phyloP scores from a whole-genome alignment of 2,888 invertebrate genomes.

The Lepidocyrtoides sp. region DNA sequence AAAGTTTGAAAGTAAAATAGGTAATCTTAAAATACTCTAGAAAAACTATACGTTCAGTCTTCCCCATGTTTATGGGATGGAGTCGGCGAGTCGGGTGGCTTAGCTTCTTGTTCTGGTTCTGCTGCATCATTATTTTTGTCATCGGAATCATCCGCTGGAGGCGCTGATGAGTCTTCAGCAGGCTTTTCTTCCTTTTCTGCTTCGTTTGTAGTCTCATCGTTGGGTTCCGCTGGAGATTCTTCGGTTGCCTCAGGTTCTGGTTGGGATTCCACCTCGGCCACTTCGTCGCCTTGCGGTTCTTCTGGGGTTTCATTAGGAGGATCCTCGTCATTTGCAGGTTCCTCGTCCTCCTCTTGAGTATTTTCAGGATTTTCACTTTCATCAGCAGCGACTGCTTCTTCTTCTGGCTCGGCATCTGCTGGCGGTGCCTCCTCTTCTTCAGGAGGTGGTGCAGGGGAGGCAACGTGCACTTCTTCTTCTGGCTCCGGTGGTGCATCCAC shows the following conservation, averaged over 20 bases:
- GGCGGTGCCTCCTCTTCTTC: neutral
- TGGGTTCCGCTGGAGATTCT: neutral
- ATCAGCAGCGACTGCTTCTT: neutral
- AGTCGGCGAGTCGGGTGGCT: conserved; percentile 39
- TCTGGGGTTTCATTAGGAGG: conserved; percentile 2
- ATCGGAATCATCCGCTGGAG: neutral
- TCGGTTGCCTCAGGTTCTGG: neutral
- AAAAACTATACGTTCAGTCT: conserved; percentile 56
- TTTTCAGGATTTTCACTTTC: conserved; percentile 39
- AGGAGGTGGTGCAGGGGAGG: neutral
- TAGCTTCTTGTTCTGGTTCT: neutral
- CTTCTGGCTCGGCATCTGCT: neutral
- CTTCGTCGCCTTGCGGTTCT: neutral
- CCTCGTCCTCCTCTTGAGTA: conserved; percentile 38
- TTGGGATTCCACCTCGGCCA: neutral
- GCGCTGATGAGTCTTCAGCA: conserved; percentile 17
- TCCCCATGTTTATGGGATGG: neutral
- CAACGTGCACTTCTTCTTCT: neutral
- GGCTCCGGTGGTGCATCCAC: conserved; percentile 30
- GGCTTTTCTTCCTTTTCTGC: neutral
- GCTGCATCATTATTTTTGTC: neutral
- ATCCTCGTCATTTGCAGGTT: neutral
- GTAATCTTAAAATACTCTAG: neutral
- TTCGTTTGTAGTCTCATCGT: neutral
- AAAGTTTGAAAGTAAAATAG: too few species aligned